Evolutionary conservation across 2,113 vertebrate genomes (phyloP).

Genomic region (Caranx ignobilis): DNA sequence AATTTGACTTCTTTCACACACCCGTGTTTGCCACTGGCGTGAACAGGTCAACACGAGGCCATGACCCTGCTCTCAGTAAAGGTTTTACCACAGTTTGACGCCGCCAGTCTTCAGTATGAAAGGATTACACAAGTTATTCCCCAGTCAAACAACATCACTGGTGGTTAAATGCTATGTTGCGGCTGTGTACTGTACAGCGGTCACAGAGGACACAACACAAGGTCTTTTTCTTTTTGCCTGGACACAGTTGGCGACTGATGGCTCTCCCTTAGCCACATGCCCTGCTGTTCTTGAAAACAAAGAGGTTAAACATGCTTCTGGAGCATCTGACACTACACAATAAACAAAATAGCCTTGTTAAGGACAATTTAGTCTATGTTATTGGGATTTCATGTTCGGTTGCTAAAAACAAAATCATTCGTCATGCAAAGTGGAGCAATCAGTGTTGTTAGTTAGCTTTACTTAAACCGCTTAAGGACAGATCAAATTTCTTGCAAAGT

Average conservation of each 20-base stretch:
- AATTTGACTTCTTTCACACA: slow-evolving; percentile 20
- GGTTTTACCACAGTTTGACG: neutral
- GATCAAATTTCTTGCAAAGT: slow-evolving; percentile 30
- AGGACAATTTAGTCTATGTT: neutral
- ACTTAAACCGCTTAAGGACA: slow-evolving; percentile 21
- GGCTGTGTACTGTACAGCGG: neutral
- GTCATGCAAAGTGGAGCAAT: neutral
- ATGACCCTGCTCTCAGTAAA: neutral
- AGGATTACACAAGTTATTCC: slow-evolving; percentile 11
- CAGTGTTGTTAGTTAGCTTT: neutral
- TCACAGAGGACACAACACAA: neutral
- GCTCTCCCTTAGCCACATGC: neutral
- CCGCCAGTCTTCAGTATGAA: neutral
- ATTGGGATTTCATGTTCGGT: neutral
- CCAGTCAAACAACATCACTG: slow-evolving; percentile 5
- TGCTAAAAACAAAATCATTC: too few relatives aligned
- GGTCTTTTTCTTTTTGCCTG: neutral
- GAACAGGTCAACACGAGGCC: slow-evolving; percentile 33
- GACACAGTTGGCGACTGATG: neutral
- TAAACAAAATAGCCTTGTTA: neutral
- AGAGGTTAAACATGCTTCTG: neutral
- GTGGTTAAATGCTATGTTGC: neutral
- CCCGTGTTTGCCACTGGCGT: slow-evolving; percentile 33
- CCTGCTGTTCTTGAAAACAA: neutral
- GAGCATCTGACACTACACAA: neutral